Evolutionary conservation across 2,113 vertebrate genomes (phyloP).

Genomic region (Galeopterus variegatus): DNA sequence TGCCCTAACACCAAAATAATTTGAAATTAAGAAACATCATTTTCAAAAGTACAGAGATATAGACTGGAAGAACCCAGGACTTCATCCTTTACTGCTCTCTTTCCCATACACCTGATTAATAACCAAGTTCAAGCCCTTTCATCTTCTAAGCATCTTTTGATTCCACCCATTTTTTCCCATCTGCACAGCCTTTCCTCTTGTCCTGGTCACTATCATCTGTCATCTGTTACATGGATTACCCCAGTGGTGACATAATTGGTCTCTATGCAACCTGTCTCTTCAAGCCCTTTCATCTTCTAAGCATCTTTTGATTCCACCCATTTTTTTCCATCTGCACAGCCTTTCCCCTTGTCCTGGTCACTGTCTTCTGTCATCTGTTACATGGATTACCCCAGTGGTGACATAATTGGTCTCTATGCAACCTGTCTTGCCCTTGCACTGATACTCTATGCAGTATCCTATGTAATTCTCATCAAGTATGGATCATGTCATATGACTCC

Average conservation of each 20-base stretch:
- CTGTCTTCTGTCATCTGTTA: neutral
- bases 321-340: neutral
- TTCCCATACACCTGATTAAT: neutral
- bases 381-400: neutral
- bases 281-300: neutral
- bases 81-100: neutral
- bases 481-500: neutral
- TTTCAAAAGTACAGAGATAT: constrained; percentile 34
- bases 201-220: neutral
- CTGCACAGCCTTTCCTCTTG: neutral
- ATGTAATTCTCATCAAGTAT: neutral
- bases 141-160: neutral
- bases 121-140: neutral
- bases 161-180: neutral
- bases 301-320: neutral
- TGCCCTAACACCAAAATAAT: constrained; percentile 22
- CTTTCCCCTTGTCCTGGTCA: neutral
- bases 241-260: neutral
- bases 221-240: neutral
- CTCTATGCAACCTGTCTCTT: neutral
- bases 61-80: neutral
- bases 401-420: neutral
- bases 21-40: neutral
- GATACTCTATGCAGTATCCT: neutral
- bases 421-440: neutral